Conservation (phyloP, 2,888 invertebrate genomes). For the Drosophila demipolita region DNA sequence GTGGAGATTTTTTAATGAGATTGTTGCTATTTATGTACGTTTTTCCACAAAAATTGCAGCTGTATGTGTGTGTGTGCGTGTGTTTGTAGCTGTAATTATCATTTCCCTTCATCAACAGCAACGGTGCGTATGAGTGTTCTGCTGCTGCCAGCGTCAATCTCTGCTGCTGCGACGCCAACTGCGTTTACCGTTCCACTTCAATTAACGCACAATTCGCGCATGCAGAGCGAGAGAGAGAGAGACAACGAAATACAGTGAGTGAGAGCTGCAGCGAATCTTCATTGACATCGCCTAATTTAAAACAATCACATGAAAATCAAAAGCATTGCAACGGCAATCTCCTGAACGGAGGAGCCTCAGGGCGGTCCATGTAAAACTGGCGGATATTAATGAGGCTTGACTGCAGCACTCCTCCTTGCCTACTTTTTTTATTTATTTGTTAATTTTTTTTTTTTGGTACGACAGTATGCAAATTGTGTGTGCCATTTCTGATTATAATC, state of each 20-base stretch:
- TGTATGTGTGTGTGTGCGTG: constrained; percentile 16
- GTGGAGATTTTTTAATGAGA: constrained; percentile 79
- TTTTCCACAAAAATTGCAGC: constrained; percentile 77
- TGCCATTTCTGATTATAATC: not conserved
- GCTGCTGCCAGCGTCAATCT: constrained; percentile 30
- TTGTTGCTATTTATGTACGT: constrained; percentile 82
- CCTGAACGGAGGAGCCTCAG: constrained; percentile 13
- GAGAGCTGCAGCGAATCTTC: constrained; percentile 23
- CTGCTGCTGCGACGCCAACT: constrained; percentile 29
- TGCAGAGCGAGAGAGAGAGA: not conserved
- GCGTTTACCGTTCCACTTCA: constrained; percentile 63
- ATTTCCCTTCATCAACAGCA: constrained; percentile 76
- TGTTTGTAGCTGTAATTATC: constrained; percentile 69
- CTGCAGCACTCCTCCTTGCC: constrained; percentile 11
- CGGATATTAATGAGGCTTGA: constrained; percentile 58
- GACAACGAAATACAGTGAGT: not conserved
- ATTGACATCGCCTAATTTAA: constrained; percentile 66
- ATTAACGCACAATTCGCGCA: constrained; percentile 52
- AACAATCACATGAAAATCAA: constrained; percentile 65
- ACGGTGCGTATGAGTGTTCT: constrained; percentile 67
- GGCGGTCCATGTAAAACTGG: constrained; percentile 46
- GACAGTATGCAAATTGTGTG: not conserved
- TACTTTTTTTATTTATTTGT: not conserved
- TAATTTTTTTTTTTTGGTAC: not conserved
- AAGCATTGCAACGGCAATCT: constrained; percentile 14